phyloP scores from a whole-genome alignment of 2,797 vertebrate genomes.

The Hippocampus kuda region DNA sequence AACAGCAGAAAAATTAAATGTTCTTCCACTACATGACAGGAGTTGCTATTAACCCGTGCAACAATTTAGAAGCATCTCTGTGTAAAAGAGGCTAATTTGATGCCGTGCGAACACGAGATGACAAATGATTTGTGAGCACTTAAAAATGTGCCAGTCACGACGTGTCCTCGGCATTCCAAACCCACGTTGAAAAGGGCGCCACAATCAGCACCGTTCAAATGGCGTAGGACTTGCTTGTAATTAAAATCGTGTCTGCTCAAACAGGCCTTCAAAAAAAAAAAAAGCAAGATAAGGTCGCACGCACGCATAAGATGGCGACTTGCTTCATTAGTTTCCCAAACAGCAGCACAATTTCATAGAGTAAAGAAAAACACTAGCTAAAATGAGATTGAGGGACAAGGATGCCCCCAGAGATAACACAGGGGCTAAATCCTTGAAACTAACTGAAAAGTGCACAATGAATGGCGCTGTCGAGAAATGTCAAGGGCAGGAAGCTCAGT shows the following conservation, averaged over 20 bases:
- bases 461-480: slow-evolving; percentile 59
- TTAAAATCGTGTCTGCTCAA: slow-evolving; percentile 16
- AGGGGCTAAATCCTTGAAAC: slow-evolving; percentile 68
- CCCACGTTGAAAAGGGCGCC: not conserved
- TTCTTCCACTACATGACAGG: too few species aligned
- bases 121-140: slow-evolving; percentile 31
- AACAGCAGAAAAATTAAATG: too few species aligned
- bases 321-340: slow-evolving; percentile 59
- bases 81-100: too few species aligned
- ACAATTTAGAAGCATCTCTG: too few species aligned
- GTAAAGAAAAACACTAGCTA: slow-evolving; percentile 18
- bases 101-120: slow-evolving; percentile 14
- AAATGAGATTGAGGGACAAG: slow-evolving; percentile 47
- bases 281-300: slow-evolving; percentile 55
- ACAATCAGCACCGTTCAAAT: not conserved
- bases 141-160: slow-evolving; percentile 12
- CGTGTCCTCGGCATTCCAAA: not conserved
- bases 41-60: not conserved
- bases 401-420: slow-evolving; percentile 45
- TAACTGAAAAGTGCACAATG: slow-evolving; percentile 54
- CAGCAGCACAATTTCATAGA: slow-evolving; percentile 44
- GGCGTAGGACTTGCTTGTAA: not conserved
- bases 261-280: slow-evolving; percentile 18
- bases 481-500: slow-evolving; percentile 51
- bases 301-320: slow-evolving; percentile 43